phyloP scores from a whole-genome alignment of 2,888 invertebrate species.

The Petrolisthes cinctipes region DNA sequence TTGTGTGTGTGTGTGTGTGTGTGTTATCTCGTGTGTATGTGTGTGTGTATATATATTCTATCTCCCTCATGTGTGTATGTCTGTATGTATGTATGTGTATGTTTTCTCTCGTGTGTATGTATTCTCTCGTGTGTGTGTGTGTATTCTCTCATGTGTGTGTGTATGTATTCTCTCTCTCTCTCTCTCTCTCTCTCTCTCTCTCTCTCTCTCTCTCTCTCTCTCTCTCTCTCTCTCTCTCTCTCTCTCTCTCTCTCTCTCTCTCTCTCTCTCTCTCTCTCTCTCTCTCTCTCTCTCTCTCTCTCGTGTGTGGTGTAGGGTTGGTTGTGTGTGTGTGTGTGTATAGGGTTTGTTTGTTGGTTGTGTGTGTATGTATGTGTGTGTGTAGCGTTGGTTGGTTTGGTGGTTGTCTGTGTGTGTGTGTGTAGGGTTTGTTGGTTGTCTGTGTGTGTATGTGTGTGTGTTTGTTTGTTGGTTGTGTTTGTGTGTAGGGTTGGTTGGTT shows the following conservation, averaged over 20 bases:
- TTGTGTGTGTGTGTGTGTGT: too few species aligned
- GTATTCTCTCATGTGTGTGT: background rate
- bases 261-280: background rate
- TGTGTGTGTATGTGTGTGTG: background rate
- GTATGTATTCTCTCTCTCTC: background rate
- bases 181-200: background rate
- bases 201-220: background rate
- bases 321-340: background rate
- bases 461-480: background rate
- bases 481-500: background rate
- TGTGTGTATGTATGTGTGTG: background rate
- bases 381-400: background rate
- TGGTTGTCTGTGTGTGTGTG: background rate
- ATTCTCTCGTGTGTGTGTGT: background rate
- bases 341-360: too few species aligned
- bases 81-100: background rate
- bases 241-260: slow-evolving; percentile 3
- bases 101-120: background rate
- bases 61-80: background rate
- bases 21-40: too few species aligned
- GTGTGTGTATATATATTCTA: too few species aligned
- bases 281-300: background rate
- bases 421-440: background rate
- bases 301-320: background rate
- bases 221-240: background rate